Base-by-base conservation (phyloP, 2,797 vertebrate genomes). In the Muscicapa striata region DNA sequence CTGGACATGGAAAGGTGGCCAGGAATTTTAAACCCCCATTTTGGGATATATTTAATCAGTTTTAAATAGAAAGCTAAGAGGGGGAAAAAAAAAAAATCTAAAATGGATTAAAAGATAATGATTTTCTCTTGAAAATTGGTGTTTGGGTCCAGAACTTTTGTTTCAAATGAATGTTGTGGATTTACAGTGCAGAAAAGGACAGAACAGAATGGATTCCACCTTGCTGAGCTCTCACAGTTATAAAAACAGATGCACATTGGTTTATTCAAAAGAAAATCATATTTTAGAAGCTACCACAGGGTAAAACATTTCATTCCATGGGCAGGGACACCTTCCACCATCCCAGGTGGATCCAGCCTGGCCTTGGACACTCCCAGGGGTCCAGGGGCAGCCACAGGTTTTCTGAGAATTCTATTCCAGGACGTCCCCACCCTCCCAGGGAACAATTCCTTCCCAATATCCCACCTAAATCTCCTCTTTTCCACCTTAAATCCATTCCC, bases 311-410 rank as follows among this genome's bases (percentile, higher is more conserved):
- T 48, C 5, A 3, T 64, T 15, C 30, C 49, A 16, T 3, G 19
- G n/a, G 13, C 36, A 57, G 23, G 32, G n/a, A 12, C 2, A 11
- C 2, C 5, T 79, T 0, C 7, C 43, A 23, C 11, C 6, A 0
- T 5, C 29, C 45, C 51, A 45, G 27, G 0, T 4, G 16, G 4
- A 3, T 87, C 36, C 55, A 79, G 0, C 15, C 30, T 57, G 66
- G 15, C 32, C 38, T 24, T 49, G 84, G 58, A 1, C 15, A 36
- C 9, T 79, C 1, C 22, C 66, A 70, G 26, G 36, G 49, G 41
- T 55, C 30, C 66, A 59, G 26, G 15, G 13, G 3, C 30, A 79
- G 62, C 52, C 76, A 8, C 61, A 55, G n/a, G 8, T 32, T 0
- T 1, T 46, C 51, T 57, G 63, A 63, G 34, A 19, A 38, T 4